phyloP scores from a whole-genome alignment of 2,113 vertebrate species.

The Speoplatyrhinus poulsoni region DNA sequence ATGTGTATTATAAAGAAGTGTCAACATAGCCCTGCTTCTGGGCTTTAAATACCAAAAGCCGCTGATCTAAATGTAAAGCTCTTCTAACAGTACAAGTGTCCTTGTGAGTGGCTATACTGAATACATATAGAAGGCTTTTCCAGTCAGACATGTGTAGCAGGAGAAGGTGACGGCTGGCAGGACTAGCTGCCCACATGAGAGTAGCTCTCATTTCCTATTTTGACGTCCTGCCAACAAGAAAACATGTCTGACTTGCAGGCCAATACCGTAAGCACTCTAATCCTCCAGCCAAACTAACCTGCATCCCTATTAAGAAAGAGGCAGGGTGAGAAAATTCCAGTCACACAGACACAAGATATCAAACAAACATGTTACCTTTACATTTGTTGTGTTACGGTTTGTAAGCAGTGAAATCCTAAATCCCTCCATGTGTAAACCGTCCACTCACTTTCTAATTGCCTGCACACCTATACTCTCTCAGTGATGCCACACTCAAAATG shows the following conservation, averaged over 20 bases:
- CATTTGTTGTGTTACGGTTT: background rate
- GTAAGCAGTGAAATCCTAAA: background rate
- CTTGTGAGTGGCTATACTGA: too few relatives aligned
- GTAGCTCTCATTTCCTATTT: conserved; percentile 45
- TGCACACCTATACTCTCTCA: background rate
- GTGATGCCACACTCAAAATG: conserved; percentile 44
- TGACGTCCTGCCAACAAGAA: conserved; percentile 54
- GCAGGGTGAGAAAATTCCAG: conserved; percentile 12
- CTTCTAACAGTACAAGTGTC: too few relatives aligned
- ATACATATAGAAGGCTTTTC: conserved; percentile 2
- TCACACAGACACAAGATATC: background rate
- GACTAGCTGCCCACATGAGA: conserved; percentile 21
- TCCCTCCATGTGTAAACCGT: conserved; percentile 4
- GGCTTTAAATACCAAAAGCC: too few relatives aligned
- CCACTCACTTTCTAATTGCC: conserved; percentile 18
- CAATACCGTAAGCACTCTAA: conserved; percentile 54
- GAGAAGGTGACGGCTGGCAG: conserved; percentile 26
- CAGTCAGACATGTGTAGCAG: conserved; percentile 13
- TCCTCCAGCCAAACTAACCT: conserved; percentile 29
- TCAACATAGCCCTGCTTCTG: too few relatives aligned
- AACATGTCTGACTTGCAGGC: conserved; percentile 44
- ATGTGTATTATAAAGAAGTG: too few relatives aligned
- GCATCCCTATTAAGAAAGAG: conserved; percentile 22
- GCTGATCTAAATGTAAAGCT: background rate
- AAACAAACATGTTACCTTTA: background rate